phyloP scores from a whole-genome alignment of 2,113 vertebrate genomes.

The Aldabrachelys gigantea region DNA sequence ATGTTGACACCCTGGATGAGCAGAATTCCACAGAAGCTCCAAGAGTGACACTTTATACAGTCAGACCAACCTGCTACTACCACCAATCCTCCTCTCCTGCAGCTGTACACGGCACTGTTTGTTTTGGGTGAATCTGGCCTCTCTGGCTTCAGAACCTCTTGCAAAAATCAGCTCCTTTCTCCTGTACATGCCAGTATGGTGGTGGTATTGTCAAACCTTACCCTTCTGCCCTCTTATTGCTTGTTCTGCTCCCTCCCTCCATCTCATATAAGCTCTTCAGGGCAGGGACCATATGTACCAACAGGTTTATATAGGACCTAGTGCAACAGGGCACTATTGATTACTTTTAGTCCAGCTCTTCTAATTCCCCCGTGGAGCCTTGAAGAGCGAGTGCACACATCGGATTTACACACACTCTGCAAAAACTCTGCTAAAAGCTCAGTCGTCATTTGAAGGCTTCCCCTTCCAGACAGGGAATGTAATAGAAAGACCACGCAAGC shows the following conservation, averaged over 20 bases:
- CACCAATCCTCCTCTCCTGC: neutral
- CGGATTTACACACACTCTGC: neutral
- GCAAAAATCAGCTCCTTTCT: neutral
- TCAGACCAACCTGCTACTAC: conserved; percentile 31
- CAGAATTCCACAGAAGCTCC: neutral
- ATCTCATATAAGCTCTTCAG: neutral
- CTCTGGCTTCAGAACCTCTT: neutral
- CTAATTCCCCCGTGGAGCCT: neutral
- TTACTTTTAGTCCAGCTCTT: fast-evolving
- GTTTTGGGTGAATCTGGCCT: neutral
- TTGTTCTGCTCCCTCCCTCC: neutral
- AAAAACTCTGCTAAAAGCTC: neutral
- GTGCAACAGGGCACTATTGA: neutral
- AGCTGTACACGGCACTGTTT: neutral
- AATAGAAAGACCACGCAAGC: fast-evolving
- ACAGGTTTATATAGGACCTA: neutral
- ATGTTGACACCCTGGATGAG: neutral
- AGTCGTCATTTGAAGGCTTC: neutral
- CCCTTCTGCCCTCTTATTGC: neutral
- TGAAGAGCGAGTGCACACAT: fast-evolving
- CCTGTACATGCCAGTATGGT: neutral
- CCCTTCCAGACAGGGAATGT: neutral
- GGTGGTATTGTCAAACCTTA: neutral
- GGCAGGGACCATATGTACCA: neutral
- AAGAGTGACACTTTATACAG: neutral